Evolutionary conservation across 1,140 invertebrate species (phyloP).

Genomic region (Monomorium pharaonis): DNA sequence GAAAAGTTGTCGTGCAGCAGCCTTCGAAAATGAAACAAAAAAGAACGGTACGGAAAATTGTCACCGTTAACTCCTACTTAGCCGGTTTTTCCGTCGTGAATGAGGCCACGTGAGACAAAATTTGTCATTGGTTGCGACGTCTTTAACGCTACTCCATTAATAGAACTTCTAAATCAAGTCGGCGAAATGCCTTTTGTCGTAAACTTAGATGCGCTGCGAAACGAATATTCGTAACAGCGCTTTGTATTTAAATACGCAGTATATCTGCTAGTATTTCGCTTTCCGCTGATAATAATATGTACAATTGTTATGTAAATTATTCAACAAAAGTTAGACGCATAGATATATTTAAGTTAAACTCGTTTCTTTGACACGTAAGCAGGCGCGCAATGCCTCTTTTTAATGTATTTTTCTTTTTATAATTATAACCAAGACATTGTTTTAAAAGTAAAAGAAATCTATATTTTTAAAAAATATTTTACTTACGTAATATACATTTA

Average conservation of each 20-base stretch:
- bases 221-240: not conserved
- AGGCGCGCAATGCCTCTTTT: too few species aligned
- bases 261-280: not conserved
- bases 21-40: not conserved
- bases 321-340: not conserved
- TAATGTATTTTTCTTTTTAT: too few species aligned
- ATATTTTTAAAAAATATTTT: too few species aligned
- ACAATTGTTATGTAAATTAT: not conserved
- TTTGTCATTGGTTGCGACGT: conserved; percentile 8
- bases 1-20: not conserved
- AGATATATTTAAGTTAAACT: not conserved
- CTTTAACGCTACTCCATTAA: conserved; percentile 34
- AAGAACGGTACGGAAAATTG: not conserved
- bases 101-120: conserved; percentile 18
- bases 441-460: too few species aligned
- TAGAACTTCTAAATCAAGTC: conserved; percentile 45
- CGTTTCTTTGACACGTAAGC: not conserved
- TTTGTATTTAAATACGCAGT: not conserved
- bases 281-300: not conserved
- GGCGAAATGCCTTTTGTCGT: conserved; percentile 23
- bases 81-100: not conserved
- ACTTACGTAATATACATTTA: too few species aligned
- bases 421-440: too few species aligned
- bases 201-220: not conserved
- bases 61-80: not conserved